Percentiles rank a stretch among this genome's conserved stretches.
Conservation (phyloP, 30 jellyfish, hydroid and myxozoan species). For the Cassiopea andromeda region DNA sequence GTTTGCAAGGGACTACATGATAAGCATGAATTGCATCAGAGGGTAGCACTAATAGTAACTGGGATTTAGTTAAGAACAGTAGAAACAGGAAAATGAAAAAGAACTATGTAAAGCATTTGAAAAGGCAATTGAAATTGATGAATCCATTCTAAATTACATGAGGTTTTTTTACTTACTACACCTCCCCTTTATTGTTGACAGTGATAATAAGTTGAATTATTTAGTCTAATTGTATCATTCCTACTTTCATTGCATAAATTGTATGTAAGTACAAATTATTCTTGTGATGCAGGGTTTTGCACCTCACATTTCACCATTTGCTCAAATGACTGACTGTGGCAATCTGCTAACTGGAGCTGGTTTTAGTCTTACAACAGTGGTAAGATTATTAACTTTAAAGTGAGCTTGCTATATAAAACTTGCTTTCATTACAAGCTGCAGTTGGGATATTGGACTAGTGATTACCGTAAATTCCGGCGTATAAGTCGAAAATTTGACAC, state of each 20-base stretch:
- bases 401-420: background rate
- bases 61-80: too few species aligned
- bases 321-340: slow-evolving; percentile 98
- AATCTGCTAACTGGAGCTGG: slow-evolving; percentile 93
- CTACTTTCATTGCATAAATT: background rate
- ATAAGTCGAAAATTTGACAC: background rate
- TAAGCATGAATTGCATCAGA: too few species aligned
- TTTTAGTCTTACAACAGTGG: slow-evolving; percentile 89
- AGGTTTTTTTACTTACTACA: too few species aligned
- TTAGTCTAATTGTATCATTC: too few species aligned
- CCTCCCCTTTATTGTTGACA: too few species aligned
- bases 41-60: too few species aligned
- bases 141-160: too few species aligned
- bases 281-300: slow-evolving; percentile 89
- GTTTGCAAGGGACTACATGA: too few species aligned
- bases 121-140: too few species aligned
- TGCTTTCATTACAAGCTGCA: background rate
- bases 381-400: slow-evolving; percentile 19
- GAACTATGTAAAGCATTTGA: too few species aligned
- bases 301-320: slow-evolving; percentile 97
- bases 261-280: background rate
- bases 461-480: background rate
- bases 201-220: too few species aligned
- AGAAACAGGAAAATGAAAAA: too few species aligned
- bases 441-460: background rate